These are phyloP conservation scores for Oryzaephilus surinamensis DNA, from an alignment of 1,140 invertebrate genomes.

Conservation along the genomic window DNA sequence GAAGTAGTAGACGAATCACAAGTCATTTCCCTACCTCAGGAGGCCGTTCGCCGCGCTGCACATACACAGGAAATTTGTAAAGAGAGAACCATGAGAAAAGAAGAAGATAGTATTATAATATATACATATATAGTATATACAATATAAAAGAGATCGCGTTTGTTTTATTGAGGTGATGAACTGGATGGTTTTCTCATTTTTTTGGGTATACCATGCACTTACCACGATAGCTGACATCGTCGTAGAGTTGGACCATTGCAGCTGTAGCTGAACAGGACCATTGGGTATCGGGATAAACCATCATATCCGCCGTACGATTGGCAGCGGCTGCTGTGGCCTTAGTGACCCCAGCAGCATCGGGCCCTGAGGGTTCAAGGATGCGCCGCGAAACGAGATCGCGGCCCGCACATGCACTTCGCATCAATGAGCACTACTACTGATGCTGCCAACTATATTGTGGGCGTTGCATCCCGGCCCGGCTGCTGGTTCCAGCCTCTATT, in stretches of 20 bases:
- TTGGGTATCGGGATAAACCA: constrained; percentile 37
- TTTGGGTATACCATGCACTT: too few relatives aligned
- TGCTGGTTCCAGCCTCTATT: constrained; percentile 2
- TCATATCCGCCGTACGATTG: constrained; percentile 27
- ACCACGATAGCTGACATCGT: constrained; percentile 37
- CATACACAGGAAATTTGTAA: too few relatives aligned
- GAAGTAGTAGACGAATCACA: too few relatives aligned
- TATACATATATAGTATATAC: too few relatives aligned
- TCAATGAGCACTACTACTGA: constrained; percentile 19
- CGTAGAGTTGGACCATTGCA: constrained; percentile 36
- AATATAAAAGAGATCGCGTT: too few relatives aligned
- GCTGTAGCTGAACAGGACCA: constrained; percentile 32
- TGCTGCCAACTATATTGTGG: constrained; percentile 6
- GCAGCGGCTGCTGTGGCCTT: constrained; percentile 14
- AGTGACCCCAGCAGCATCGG: constrained; percentile 15
- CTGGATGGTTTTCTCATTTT: too few relatives aligned
- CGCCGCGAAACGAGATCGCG: constrained; percentile 29
- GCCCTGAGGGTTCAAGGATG: constrained; percentile 23
- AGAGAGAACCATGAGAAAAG: too few relatives aligned
- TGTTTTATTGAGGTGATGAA: too few relatives aligned
- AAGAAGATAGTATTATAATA: too few relatives aligned
- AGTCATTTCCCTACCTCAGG: too few relatives aligned
- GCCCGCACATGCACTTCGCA: constrained; percentile 28
- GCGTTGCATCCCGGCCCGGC: constrained; percentile 6
- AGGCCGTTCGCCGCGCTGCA: too few relatives aligned